These are phyloP conservation scores for Trichopoda pennipes DNA, from an alignment of 2,888 invertebrate genomes.

Conservation along the genomic window DNA sequence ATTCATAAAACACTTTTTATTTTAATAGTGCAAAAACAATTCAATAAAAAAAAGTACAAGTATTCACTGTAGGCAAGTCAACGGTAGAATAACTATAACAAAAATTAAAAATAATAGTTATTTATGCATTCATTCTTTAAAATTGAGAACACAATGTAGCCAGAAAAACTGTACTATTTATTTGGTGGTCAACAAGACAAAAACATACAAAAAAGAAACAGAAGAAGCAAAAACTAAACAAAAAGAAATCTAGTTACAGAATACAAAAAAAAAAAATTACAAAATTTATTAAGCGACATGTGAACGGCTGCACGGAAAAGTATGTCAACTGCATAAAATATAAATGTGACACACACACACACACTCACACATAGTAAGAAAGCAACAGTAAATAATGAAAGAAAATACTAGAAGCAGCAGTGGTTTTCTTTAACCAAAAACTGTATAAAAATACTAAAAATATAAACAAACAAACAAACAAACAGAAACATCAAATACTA, in stretches of 20 bases:
- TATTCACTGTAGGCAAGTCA: constrained; percentile 38
- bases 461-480: constrained; percentile 1
- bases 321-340: constrained; percentile 64
- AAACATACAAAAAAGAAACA: neutral
- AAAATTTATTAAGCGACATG: constrained; percentile 58
- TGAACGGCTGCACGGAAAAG: constrained; percentile 59
- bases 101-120: constrained; percentile 14
- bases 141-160: constrained; percentile 28
- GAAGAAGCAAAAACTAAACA: no score
- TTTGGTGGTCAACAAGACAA: constrained; percentile 22
- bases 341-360: neutral
- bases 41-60: neutral
- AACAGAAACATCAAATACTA: neutral
- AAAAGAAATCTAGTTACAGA: constrained; percentile 39
- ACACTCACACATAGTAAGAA: constrained; percentile 45
- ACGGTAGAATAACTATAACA: constrained; percentile 35
- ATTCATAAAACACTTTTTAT: constrained; percentile 32
- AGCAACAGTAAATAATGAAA: constrained; percentile 31
- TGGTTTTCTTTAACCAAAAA: neutral
- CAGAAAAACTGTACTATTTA: neutral
- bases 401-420: neutral
- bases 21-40: constrained; percentile 12
- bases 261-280: constrained; percentile 25
- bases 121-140: neutral
- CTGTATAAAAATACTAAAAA: neutral